Percentiles rank a stretch among this genome's conserved stretches.
Evolutionary conservation across 2,797 vertebrate species (phyloP).

Genomic region (Phrynocephalus forsythii): DNA sequence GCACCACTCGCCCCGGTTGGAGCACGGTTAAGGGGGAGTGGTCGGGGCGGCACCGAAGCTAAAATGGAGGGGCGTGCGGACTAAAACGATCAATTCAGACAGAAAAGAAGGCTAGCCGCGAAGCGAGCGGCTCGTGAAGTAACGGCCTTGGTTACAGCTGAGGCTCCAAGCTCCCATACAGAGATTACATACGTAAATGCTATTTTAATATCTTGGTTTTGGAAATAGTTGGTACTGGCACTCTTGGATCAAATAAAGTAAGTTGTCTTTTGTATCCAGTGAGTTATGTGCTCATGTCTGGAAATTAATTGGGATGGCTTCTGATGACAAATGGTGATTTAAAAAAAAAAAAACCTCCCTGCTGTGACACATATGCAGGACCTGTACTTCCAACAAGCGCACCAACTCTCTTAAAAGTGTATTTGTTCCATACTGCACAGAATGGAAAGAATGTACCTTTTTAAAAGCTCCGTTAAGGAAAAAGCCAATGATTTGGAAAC

Average conservation of each 20-base stretch:
- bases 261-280: background rate
- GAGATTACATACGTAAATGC: background rate
- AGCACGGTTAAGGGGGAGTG: too few relatives aligned
- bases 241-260: background rate
- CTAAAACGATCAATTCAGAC: too few relatives aligned
- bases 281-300: background rate
- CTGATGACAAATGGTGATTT: background rate
- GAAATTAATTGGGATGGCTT: background rate
- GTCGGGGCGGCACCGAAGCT: too few relatives aligned
- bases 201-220: background rate
- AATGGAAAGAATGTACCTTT: constrained; percentile 38
- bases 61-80: too few relatives aligned
- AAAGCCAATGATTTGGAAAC: constrained; percentile 25
- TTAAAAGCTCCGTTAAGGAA: background rate
- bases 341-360: background rate
- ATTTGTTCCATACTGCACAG: constrained; percentile 17
- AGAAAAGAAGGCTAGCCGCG: too few relatives aligned
- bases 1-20: too few relatives aligned
- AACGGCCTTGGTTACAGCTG: background rate
- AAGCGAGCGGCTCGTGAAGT: too few relatives aligned
- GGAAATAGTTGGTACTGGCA: background rate
- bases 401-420: background rate
- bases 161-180: background rate
- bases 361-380: background rate
- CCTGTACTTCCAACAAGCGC: background rate